Evolutionary conservation across 2,113 vertebrate species (phyloP), one percentile per base, ranked within the genome.

Genomic region (Pithys albifrons): DNA sequence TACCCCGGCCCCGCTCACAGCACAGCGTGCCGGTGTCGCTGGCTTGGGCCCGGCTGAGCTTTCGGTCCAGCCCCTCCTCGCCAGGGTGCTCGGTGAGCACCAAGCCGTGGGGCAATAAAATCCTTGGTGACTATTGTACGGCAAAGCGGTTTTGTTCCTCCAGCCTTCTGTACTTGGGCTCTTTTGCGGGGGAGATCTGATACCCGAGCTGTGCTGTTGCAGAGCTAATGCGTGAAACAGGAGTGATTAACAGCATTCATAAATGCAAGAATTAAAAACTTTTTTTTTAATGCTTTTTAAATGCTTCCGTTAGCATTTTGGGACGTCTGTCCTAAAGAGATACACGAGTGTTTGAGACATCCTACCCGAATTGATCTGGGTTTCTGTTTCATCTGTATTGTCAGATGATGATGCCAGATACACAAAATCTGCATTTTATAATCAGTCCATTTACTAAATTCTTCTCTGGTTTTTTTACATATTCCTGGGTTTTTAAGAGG

Each of bases 261-360:
- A 41, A 65, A 80, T 20, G 37, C 17, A 48, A 57, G 12, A 39
- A 48, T 25, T n/a, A 9, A 1, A 2, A 58, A 58, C 20, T n/a
- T n/a, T 27, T 28, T 39, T 49, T 43, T 15, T 0, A 43, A 15
- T 43, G 41, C 41, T n/a, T n/a, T 46, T 33, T 7, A 46, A 29
- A 6, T 46, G 84, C 29, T 64, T 15, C 0, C 0, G 7, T 45
- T 85, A 52, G 28, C 25, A 7, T 23, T 46, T 84, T 24, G 25
- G 24, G 31, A 48, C 0, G 0, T 28, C 1, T 6, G 27, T 6
- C 37, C 15, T 37, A 9, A 6, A 20, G 28, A 9, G 9, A 1
- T 33, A 2, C 19, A 25, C 14, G 23, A 3, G 20, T 23, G 31
- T 85, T 74, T 41, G 0, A 25, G 71, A 17, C 14, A 4, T 28